Conservation (phyloP, 2,888 invertebrate genomes). For the Teleogryllus oceanicus region DNA sequence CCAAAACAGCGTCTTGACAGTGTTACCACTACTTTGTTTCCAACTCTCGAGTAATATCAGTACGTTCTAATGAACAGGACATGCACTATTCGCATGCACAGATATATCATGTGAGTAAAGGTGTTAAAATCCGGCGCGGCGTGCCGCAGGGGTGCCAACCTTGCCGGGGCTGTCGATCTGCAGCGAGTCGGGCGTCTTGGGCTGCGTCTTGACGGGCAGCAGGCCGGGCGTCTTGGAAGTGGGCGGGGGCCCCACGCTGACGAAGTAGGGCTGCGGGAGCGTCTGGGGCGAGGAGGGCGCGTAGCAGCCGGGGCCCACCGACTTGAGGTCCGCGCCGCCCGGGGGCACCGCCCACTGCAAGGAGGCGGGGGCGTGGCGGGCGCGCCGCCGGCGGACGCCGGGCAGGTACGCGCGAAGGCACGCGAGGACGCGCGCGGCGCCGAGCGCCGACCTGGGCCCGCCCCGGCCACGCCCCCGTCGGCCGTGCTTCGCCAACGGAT, state of each 20-base stretch:
- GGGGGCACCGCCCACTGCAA: slow-evolving; percentile 45
- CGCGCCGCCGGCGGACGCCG: background rate
- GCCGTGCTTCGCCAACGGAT: background rate
- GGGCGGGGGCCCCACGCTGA: slow-evolving; percentile 24
- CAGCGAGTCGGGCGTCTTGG: slow-evolving; percentile 50
- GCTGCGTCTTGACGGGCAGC: slow-evolving; percentile 46
- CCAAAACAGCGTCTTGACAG: no score
- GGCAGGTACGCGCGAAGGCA: background rate
- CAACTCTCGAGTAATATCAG: no score
- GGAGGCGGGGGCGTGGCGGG: background rate
- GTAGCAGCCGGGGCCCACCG: slow-evolving; percentile 29
- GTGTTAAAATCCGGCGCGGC: no score
- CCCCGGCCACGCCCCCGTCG: background rate
- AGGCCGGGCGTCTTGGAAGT: slow-evolving; percentile 24
- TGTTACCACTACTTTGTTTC: no score
- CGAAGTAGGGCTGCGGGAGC: slow-evolving; percentile 46
- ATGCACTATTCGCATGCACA: no score
- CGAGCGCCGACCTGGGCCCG: background rate
- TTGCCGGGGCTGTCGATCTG: slow-evolving; percentile 37
- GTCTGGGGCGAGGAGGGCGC: slow-evolving; percentile 39
- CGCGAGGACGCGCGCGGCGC: background rate
- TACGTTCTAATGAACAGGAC: no score
- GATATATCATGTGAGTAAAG: no score
- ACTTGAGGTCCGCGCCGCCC: slow-evolving; percentile 29
- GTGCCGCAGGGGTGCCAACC: slow-evolving; percentile 36